These are phyloP conservation scores for Creontiades dilutus DNA, from an alignment of 2,888 invertebrate species.

Conservation along the genomic window DNA sequence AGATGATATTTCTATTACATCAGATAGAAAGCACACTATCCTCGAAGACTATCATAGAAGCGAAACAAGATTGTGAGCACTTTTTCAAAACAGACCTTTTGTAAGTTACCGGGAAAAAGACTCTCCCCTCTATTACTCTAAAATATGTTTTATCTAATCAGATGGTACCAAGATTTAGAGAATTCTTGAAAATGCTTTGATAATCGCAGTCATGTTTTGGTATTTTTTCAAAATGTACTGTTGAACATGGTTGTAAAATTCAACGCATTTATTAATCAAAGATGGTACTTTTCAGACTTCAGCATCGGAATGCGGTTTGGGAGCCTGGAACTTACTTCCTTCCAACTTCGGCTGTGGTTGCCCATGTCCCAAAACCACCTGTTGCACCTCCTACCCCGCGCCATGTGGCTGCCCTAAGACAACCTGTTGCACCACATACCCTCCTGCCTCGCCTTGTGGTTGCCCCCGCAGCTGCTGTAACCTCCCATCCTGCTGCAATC, in stretches of 20 bases:
- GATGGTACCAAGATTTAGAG: too few relatives aligned
- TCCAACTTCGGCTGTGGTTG: slow-evolving; percentile 58
- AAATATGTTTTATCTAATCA: too few relatives aligned
- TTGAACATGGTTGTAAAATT: not conserved
- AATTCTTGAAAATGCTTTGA: too few relatives aligned
- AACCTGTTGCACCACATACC: slow-evolving; percentile 59
- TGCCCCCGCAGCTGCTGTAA: not conserved
- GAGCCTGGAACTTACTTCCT: slow-evolving; percentile 49
- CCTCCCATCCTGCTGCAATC: not conserved
- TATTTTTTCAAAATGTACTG: not conserved
- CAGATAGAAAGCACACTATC: too few relatives aligned
- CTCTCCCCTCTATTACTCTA: too few relatives aligned
- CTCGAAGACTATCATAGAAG: too few relatives aligned
- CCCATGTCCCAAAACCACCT: slow-evolving; percentile 60
- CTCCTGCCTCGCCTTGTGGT: not conserved
- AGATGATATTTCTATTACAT: too few relatives aligned
- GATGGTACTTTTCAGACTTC: slow-evolving; percentile 59
- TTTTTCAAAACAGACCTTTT: too few relatives aligned
- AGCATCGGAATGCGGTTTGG: slow-evolving; percentile 58
- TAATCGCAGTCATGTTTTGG: not conserved
- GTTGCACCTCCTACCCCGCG: slow-evolving; percentile 60
- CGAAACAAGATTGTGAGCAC: too few relatives aligned
- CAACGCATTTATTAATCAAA: slow-evolving; percentile 16
- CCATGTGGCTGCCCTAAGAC: slow-evolving; percentile 59
- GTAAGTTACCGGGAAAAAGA: too few relatives aligned